A percentile compares a stretch with the other conserved stretches of the same genome.
Evolutionary conservation across 2,113 vertebrate genomes (phyloP).

Genomic region (Phyllopteryx taeniolatus): DNA sequence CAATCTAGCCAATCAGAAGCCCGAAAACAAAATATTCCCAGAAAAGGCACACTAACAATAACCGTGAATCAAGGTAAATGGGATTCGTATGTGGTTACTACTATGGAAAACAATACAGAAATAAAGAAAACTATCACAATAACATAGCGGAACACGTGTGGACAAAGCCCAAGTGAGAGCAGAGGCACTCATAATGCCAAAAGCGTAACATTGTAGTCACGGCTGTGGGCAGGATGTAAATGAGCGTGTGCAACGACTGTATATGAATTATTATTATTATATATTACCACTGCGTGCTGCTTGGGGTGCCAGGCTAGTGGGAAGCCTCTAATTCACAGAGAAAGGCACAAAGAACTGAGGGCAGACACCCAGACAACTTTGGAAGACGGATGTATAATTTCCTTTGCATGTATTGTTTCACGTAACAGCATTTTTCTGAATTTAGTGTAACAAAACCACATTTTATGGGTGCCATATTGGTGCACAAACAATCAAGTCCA

Average conservation of each 20-base stretch:
- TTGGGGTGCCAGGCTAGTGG: constrained; percentile 8
- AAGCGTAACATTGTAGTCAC: too few species aligned
- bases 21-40: too few species aligned
- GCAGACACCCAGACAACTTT: too few species aligned
- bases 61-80: background rate
- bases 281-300: constrained; percentile 45
- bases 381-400: constrained; percentile 1
- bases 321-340: constrained; percentile 28
- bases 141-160: too few species aligned
- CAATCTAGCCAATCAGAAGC: too few species aligned
- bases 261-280: constrained; percentile 14
- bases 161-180: too few species aligned
- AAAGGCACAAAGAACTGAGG: constrained; percentile 33
- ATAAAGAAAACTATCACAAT: too few species aligned
- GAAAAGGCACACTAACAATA: too few species aligned
- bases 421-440: background rate
- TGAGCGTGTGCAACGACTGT: constrained; percentile 47
- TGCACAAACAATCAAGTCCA: background rate
- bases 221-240: too few species aligned
- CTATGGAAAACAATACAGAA: too few species aligned
- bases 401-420: background rate
- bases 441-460: background rate
- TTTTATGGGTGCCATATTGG: background rate
- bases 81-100: constrained; percentile 41
- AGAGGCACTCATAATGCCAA: too few species aligned